phyloP scores from a whole-genome alignment of 1,140 invertebrate genomes.

The Drosophila parvula region DNA sequence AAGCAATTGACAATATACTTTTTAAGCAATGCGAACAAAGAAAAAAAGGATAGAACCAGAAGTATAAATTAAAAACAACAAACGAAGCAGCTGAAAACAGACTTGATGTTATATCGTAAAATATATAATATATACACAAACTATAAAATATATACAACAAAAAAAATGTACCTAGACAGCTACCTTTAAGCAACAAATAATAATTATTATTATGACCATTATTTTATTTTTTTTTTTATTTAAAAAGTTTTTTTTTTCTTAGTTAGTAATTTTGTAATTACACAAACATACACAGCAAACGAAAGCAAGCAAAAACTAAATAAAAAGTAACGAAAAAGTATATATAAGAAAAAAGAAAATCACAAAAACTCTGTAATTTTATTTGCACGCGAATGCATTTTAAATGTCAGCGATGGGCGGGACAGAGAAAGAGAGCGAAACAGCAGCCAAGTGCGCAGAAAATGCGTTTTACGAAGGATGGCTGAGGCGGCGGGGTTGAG shows the following conservation, averaged over 20 bases:
- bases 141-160: constrained; percentile 18
- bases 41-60: constrained; percentile 13
- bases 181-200: constrained; percentile 41
- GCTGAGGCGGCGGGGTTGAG: not conserved
- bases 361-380: constrained; percentile 28
- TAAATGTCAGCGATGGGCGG: constrained; percentile 25
- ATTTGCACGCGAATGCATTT: constrained; percentile 37
- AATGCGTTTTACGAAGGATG: constrained; percentile 55
- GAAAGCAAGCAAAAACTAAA: constrained; percentile 11
- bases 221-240: not conserved
- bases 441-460: constrained; percentile 76
- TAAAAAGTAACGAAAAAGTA: constrained; percentile 24
- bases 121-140: constrained; percentile 26
- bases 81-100: constrained; percentile 46
- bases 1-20: constrained; percentile 39
- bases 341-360: constrained; percentile 20
- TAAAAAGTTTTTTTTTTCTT: constrained; percentile 2
- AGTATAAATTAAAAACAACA: constrained; percentile 8
- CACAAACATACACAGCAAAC: constrained; percentile 39
- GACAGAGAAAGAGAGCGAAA: constrained; percentile 7
- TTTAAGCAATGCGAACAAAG: constrained; percentile 43
- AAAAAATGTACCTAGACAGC: constrained; percentile 32
- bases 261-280: constrained; percentile 48
- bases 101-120: constrained; percentile 43
- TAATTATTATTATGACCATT: constrained; percentile 9